Percentiles rank a stretch among this genome's conserved stretches.
Conservation (phyloP, 2,797 vertebrate genomes). For the Siniperca obscura region DNA sequence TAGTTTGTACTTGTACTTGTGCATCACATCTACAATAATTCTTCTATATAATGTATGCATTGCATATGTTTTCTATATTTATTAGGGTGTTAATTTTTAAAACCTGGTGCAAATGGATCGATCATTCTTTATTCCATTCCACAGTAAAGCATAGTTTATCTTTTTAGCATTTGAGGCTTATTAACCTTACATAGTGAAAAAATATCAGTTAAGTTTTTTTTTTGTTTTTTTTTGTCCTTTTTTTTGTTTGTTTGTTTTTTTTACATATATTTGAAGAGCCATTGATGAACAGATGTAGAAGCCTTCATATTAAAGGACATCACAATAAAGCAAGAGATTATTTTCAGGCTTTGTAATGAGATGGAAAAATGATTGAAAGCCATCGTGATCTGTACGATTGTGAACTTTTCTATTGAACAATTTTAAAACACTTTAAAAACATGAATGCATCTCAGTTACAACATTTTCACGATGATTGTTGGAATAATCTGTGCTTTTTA, state of each 20-base stretch:
- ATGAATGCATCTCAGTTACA: slow-evolving; percentile 12
- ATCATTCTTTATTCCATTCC: slow-evolving; percentile 34
- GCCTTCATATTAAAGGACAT: slow-evolving; percentile 7
- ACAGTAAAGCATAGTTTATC: slow-evolving; percentile 18
- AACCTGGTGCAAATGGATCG: slow-evolving; percentile 22
- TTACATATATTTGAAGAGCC: slow-evolving; percentile 24
- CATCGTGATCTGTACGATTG: slow-evolving; percentile 3
- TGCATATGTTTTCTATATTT: slow-evolving; percentile 65
- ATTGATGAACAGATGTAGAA: slow-evolving; percentile 40
- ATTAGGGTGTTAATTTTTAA: slow-evolving; percentile 61
- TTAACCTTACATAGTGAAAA: neutral
- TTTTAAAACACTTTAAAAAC: slow-evolving; percentile 52
- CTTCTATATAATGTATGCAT: slow-evolving; percentile 68
- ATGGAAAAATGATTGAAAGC: slow-evolving; percentile 21
- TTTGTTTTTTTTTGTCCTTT: slow-evolving; percentile 19
- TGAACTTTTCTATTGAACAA: slow-evolving; percentile 54
- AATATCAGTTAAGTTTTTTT: slow-evolving; percentile 37
- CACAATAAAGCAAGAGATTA: slow-evolving; percentile 28
- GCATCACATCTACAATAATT: slow-evolving; percentile 39
- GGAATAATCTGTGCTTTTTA: slow-evolving; percentile 34
- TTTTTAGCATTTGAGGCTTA: slow-evolving; percentile 38
- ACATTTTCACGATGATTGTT: slow-evolving; percentile 39
- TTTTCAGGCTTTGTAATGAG: slow-evolving; percentile 51
- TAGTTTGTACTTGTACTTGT: slow-evolving; percentile 65
- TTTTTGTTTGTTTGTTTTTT: slow-evolving; percentile 38